phyloP scores from a whole-genome alignment of 2,797 vertebrate species.

The Arrhamphus sclerolepis region DNA sequence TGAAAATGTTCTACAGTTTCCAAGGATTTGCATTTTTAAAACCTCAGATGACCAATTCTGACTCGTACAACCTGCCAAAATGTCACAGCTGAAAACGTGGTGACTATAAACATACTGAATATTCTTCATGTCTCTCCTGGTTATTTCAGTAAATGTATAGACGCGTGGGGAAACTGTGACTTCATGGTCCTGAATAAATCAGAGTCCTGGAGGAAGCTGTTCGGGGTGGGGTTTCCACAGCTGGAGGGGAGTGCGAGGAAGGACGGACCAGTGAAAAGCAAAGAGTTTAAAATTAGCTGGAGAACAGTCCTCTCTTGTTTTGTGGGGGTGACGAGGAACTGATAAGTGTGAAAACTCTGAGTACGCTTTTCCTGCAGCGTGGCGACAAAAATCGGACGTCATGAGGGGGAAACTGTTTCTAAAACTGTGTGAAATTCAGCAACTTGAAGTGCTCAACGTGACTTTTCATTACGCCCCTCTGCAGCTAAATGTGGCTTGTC shows the following conservation, averaged over 20 bases:
- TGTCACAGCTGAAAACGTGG: no score
- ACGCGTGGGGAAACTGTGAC: constrained; percentile 60
- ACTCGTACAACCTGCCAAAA: no score
- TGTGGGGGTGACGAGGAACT: background rate
- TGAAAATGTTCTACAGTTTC: no score
- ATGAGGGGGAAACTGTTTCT: constrained; percentile 3
- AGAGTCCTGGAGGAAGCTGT: constrained; percentile 24
- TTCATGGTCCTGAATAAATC: constrained; percentile 55
- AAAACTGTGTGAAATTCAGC: constrained; percentile 17
- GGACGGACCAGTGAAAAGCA: constrained; percentile 44
- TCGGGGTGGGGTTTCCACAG: constrained; percentile 6
- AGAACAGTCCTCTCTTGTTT: constrained; percentile 47
- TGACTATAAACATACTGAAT: no score
- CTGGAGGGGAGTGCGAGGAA: constrained; percentile 30
- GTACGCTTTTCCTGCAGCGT: background rate
- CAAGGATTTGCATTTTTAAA: no score
- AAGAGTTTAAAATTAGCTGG: constrained; percentile 58
- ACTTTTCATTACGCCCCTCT: constrained; percentile 7
- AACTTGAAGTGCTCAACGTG: constrained; percentile 14
- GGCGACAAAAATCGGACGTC: constrained; percentile 31
- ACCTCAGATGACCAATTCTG: no score
- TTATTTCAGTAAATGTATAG: background rate
- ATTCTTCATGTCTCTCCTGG: no score
- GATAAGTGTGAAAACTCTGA: background rate
- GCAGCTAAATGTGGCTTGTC: constrained; percentile 13